Evolutionary conservation across 2,113 vertebrate species (phyloP).

Genomic region (Solea senegalensis): DNA sequence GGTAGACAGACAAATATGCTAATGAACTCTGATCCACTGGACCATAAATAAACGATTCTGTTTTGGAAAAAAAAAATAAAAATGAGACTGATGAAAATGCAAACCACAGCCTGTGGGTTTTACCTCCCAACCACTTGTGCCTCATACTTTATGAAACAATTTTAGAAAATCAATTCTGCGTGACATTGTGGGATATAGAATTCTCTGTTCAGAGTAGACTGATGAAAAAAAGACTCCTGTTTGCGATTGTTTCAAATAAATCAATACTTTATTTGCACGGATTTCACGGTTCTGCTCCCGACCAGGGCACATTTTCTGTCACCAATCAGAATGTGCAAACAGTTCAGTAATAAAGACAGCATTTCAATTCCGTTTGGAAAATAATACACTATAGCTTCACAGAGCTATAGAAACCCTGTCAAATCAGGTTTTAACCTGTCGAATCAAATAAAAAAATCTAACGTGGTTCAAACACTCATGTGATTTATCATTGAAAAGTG

Average conservation of each 20-base stretch:
- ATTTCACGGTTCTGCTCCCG: neutral
- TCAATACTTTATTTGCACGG: neutral
- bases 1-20: neutral
- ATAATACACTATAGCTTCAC: too few species aligned
- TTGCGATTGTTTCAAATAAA: neutral
- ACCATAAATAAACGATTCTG: neutral
- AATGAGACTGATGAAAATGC: neutral
- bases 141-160: neutral
- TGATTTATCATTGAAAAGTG: too few species aligned
- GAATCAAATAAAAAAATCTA: too few species aligned
- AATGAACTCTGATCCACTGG: conserved; percentile 7
- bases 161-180: neutral
- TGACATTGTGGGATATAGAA: neutral
- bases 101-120: neutral
- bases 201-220: neutral
- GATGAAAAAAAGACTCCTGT: neutral
- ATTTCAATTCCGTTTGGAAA: too few species aligned
- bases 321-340: too few species aligned
- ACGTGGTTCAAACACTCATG: too few species aligned
- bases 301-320: too few species aligned
- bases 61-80: neutral
- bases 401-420: too few species aligned
- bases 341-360: too few species aligned
- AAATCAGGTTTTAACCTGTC: too few species aligned
- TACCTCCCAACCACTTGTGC: neutral